Evolutionary conservation across 2,888 invertebrate genomes (phyloP).

Genomic region (Cheilosia soror): DNA sequence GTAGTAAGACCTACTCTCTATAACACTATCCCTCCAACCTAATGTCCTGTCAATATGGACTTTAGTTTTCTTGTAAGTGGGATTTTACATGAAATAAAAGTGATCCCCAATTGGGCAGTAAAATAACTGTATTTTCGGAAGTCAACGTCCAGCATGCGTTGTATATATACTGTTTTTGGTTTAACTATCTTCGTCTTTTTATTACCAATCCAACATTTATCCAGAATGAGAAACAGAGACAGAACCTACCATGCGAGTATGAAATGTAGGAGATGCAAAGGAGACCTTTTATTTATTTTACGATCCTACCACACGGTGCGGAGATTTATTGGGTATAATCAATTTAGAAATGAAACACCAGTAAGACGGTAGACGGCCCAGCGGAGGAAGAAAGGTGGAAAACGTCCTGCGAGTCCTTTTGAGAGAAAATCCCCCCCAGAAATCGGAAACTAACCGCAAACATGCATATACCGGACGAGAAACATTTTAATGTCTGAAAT

Average conservation of each 20-base stretch:
- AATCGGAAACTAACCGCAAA: constrained; percentile 59
- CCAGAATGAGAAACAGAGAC: constrained; percentile 38
- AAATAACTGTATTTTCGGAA: constrained; percentile 61
- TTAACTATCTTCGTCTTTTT: constrained; percentile 12
- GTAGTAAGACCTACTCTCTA: background rate
- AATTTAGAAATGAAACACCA: constrained; percentile 58
- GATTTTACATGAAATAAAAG: constrained; percentile 74
- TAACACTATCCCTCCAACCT: constrained; percentile 6
- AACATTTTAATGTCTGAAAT: constrained; percentile 53
- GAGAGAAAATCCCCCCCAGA: constrained; percentile 38
- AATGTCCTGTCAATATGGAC: constrained; percentile 74
- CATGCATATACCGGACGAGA: constrained; percentile 30
- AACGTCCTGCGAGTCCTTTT: constrained; percentile 11
- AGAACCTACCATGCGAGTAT: background rate
- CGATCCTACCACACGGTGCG: constrained; percentile 64
- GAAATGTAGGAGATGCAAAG: constrained; percentile 36
- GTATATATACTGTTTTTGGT: constrained; percentile 33
- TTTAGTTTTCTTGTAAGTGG: constrained; percentile 72
- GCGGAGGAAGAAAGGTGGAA: constrained; percentile 5
- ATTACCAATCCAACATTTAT: constrained; percentile 35
- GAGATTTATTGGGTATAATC: constrained; percentile 67
- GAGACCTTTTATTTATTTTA: constrained; percentile 71
- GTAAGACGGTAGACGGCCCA: no score
- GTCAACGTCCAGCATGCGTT: constrained; percentile 16
- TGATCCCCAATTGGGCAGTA: constrained; percentile 74